Base-by-base conservation (phyloP, 2,113 vertebrate genomes). In the Phainopepla nitens region DNA sequence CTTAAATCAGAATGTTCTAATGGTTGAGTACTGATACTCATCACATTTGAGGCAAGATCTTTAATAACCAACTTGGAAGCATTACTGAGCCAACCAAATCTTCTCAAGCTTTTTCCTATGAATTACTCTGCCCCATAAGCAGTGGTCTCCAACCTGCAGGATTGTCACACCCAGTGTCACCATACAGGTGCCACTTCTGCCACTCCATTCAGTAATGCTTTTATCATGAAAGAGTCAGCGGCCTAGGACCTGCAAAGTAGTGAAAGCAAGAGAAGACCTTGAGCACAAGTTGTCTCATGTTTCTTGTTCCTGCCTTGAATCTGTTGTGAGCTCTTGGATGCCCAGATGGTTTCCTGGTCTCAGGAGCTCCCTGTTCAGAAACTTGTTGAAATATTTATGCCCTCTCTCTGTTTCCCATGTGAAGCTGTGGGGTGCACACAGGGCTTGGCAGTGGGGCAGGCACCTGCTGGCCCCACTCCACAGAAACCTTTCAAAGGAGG, bases 401-500 rank as follows among this genome's bases (percentile, higher is more conserved):
- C 4, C 4, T 80, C 33, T 68, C 14, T 11, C 7, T 1, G 0
- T 44, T 44, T 62, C 18, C 31, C 2, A 1, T 8, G 7, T n/a
- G n/a, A 88, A 81, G 39, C 31, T 45, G 33, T 0, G 0, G 42
- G 41, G 13, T 44, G 7, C 1, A 2, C 3, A 12, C 9, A 58
- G 35, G 20, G 21, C 31, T 47, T 77, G 42, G 29, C 39, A n/a
- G 50, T 10, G 29, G n/a, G 24, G 19, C 22, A 72, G 28, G 36
- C 15, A 69, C 19, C 3, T 49, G 12, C 27, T 3, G 29, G 23
- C 24, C 44, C 27, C 15, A 29, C 35, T 36, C 10, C 29, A 58
- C 14, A 82, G 73, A 73, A 76, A 61, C 12, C 8, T 92, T 64
- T 60, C 18, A 27, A 41, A 76, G 68, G 21, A 56, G 1, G 5